Conservation (phyloP, 2,113 vertebrate genomes). For the Rostratula benghalensis region DNA sequence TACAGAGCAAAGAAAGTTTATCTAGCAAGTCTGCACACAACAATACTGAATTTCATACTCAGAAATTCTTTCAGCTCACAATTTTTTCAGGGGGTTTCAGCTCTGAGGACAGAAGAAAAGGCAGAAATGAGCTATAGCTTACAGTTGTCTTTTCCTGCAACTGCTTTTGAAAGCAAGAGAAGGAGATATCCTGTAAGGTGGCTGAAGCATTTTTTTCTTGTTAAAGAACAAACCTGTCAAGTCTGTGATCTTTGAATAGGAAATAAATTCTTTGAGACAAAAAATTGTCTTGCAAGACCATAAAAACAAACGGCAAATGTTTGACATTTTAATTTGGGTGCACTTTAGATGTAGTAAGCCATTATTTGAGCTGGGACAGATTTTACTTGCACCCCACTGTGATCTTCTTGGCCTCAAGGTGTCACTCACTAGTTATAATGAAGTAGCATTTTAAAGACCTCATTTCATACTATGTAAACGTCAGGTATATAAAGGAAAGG, state of each 20-base stretch:
- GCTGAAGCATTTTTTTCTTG: neutral
- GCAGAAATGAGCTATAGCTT: conserved; percentile 38
- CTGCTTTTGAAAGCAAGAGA: neutral
- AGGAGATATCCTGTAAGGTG: neutral
- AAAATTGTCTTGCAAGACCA: neutral
- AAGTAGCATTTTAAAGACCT: neutral
- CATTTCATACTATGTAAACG: neutral
- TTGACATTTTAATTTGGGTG: neutral
- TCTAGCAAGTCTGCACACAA: conserved; percentile 40
- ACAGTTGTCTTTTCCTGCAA: neutral
- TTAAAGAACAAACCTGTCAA: neutral
- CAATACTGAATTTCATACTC: conserved; percentile 56
- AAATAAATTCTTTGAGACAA: neutral
- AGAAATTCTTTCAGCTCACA: conserved; percentile 62
- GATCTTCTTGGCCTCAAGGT: neutral
- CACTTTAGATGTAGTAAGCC: neutral
- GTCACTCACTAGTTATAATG: neutral
- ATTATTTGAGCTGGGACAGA: neutral
- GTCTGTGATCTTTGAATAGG: neutral
- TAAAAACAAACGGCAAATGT: neutral
- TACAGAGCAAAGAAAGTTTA: conserved; percentile 27
- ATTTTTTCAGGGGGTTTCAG: conserved; percentile 55
- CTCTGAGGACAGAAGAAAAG: conserved; percentile 64
- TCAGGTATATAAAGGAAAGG: neutral
- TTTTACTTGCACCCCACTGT: neutral